These are phyloP conservation scores for Elephantulus edwardii DNA, from an alignment of 2,113 vertebrate genomes.

Conservation along the genomic window DNA sequence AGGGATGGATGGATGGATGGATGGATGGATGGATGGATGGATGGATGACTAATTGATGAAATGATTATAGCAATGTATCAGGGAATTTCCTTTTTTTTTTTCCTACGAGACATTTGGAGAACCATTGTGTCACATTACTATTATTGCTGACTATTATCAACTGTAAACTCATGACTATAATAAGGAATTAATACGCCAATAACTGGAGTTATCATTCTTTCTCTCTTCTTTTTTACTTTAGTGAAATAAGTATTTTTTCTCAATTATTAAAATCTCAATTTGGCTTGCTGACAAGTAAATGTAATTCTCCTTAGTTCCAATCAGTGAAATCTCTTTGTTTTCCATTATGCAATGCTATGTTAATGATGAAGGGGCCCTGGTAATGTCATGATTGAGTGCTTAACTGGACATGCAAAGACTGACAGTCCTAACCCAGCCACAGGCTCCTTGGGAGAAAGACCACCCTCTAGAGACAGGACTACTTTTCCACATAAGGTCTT, in stretches of 20 bases:
- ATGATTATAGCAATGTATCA: not conserved
- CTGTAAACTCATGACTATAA: not conserved
- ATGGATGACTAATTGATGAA: not conserved
- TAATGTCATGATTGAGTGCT: not conserved
- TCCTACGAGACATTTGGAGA: slow-evolving; percentile 10
- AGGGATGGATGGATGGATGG: too few relatives aligned
- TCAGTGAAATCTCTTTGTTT: slow-evolving; percentile 39
- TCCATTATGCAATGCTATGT: slow-evolving; percentile 28
- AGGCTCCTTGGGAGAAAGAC: not conserved
- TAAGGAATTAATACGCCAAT: not conserved
- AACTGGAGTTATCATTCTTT: too few relatives aligned
- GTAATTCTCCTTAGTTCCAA: slow-evolving; percentile 11
- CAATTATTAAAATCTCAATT: slow-evolving; percentile 63
- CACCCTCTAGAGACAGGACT: not conserved
- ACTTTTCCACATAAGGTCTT: not conserved
- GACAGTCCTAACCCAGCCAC: not conserved
- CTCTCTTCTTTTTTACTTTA: slow-evolving; percentile 50
- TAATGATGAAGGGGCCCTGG: not conserved
- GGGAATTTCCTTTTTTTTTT: not conserved
- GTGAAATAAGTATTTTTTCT: slow-evolving; percentile 50
- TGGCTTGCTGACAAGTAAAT: slow-evolving; percentile 46
- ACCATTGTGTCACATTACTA: not conserved
- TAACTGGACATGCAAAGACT: not conserved
- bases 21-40: not conserved
- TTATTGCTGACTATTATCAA: not conserved